These are phyloP conservation scores for Vesta saturnalis DNA, from an alignment of 2,888 invertebrate genomes.

Conservation along the genomic window DNA sequence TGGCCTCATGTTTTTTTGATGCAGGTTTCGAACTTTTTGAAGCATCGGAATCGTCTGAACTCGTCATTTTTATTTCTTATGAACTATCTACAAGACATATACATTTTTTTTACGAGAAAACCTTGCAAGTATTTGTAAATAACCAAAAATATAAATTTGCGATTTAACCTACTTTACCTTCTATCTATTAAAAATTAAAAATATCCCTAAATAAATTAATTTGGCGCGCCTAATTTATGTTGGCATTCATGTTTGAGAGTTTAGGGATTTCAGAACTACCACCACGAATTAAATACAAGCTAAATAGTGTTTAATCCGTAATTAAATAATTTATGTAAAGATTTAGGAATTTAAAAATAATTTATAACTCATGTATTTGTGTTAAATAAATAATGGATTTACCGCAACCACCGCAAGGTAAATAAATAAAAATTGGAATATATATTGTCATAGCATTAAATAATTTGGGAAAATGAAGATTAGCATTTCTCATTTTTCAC, in stretches of 20 bases:
- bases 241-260: no score
- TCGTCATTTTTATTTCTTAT: slow-evolving; percentile 3
- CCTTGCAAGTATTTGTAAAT: no score
- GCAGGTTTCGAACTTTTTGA: neutral
- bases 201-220: no score
- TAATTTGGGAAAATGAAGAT: slow-evolving; percentile 14
- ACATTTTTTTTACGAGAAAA: no score
- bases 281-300: no score
- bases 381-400: slow-evolving; percentile 61
- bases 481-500: slow-evolving; percentile 19
- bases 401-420: slow-evolving; percentile 73
- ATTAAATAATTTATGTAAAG: neutral
- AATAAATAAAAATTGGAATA: slow-evolving; percentile 37
- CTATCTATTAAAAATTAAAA: no score
- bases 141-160: no score
- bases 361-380: slow-evolving; percentile 1
- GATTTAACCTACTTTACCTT: no score
- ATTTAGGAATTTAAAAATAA: neutral
- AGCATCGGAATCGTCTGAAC: neutral
- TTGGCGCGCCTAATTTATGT: no score
- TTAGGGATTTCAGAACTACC: no score
- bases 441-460: slow-evolving; percentile 32
- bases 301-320: slow-evolving; percentile 1
- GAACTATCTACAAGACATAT: neutral
- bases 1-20: neutral